Evolutionary conservation across 2,797 vertebrate species (phyloP), one percentile per base, ranked within the genome.

Genomic region (Tokudaia muenninki): DNA sequence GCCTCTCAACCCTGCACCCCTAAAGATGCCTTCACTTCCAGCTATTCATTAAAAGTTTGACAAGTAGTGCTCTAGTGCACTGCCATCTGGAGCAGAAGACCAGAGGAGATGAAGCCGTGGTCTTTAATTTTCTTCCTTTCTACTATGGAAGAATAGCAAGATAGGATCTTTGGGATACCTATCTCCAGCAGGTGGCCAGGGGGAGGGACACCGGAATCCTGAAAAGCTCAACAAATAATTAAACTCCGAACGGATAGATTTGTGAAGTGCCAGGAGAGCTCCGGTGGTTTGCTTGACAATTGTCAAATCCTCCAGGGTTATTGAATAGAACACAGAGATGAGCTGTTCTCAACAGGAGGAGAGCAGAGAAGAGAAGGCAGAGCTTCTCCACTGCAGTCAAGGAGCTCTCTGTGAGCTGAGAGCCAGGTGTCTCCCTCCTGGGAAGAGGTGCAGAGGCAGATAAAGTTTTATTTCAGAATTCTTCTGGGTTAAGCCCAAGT

Each of bases 181-280:
- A 63, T 10, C 6, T 6, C 47, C 9, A 26, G 14, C 34, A 16
- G 13, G 37, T 50, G n/a, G 78, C 57, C 59, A 82, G 24, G 24
- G 78, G 65, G 24, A 44, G 7, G 52, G 7, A 44, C 17, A 52
- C 0, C 9, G 9, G 59, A 86, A 88, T 26, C 31, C 16, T 0
- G 24, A 81, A 82, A 92, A 86, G 6, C 50, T 74, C 57, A 87
- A 88, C 2, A 70, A 86, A 80, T n/a, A n/a, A 92, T 57, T 55
- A n/a, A 78, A 95, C n/a, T 93, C 86, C 12, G 84, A 82, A 93
- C 41, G 12, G 55, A 83, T 13, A 9, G 65, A 93, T 47, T 70
- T 88, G 90, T 82, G 91, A 59, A 63, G 47, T 55, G 70, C 70
- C 13, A 6, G 29, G 75, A 79, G 26, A 52, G 55, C 78, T 87